Evolutionary conservation across 2,888 invertebrate genomes (phyloP), one percentile per base, ranked within the genome.

Genomic region (Diarsia dahlii): DNA sequence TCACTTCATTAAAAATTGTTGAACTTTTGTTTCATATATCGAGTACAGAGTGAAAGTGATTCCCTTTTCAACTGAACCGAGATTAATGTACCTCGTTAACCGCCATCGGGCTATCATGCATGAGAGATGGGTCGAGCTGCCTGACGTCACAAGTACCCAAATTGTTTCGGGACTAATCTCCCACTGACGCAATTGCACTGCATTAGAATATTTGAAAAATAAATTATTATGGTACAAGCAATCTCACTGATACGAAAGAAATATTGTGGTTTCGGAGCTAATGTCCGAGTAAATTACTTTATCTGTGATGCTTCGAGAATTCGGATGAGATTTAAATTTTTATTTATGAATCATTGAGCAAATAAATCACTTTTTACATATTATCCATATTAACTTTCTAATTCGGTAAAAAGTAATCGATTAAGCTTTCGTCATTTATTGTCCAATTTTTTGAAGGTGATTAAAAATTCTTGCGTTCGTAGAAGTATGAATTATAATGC

Each of bases 21-120:
- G 88, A 84, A 88, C 88, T 87, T 87, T 88, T 87, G 88, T 84
- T 87, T 87, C 80, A 82, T 82, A 81, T 82, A 79, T 87, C 84
- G 77, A 88, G 82, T 85, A 66, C 88, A 84, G 88, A 93, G 94
- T 93, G 94, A 94, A 94, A 94, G 94, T 93, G 93, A 93, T 93
- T 88, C 91, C 92, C 91, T 91, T 91, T 90, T n/a, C n/a, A 89
- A 90, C 89, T 84, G 87, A 80, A 81, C 82, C 88, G 88, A 91
- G 93, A 94, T 93, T 92, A 92, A 94, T 93, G 91, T 84, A 74
- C 52, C 88, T 90, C 89, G 87, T 91, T 91, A 91, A 78, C 86
- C 63, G 77, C 76, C 85, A 75, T 74, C 81, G 86, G 89, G 89
- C 89, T 88, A 92, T 92, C 90, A 86, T 86, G 86, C 90, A 86